These are phyloP conservation scores for Aricia artaxerxes DNA, from an alignment of 2,888 invertebrate genomes.

Conservation along the genomic window DNA sequence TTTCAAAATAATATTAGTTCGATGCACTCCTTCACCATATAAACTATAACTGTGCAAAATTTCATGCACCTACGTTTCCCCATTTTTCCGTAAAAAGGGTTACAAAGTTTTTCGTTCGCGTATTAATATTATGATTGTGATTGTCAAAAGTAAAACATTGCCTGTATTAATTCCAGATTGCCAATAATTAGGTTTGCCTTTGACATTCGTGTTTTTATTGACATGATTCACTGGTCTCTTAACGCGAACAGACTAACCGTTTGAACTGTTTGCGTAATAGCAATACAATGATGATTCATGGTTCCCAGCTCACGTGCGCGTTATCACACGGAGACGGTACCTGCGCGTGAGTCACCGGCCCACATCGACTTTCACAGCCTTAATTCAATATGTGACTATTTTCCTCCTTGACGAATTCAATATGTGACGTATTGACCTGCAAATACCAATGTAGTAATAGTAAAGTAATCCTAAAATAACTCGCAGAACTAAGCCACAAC, in stretches of 20 bases:
- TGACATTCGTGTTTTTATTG: not conserved
- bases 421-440: no score
- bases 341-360: constrained; percentile 57
- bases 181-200: not conserved
- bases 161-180: not conserved
- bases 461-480: no score
- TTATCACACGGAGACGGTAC: constrained; percentile 70
- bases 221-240: not conserved
- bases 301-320: constrained; percentile 71
- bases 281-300: constrained; percentile 61
- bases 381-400: constrained; percentile 38
- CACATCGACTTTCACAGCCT: constrained; percentile 69
- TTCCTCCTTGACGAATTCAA: no score
- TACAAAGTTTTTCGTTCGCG: no score
- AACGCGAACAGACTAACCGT: not conserved
- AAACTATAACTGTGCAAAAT: no score
- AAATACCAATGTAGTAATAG: no score
- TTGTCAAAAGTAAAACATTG: not conserved
- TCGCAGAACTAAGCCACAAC: no score
- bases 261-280: constrained; percentile 38
- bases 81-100: no score
- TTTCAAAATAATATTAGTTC: no score
- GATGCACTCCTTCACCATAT: no score
- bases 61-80: no score
- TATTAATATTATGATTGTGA: no score